Evolutionary conservation across 2,888 invertebrate genomes (phyloP).

Genomic region (Creontiades dilutus): DNA sequence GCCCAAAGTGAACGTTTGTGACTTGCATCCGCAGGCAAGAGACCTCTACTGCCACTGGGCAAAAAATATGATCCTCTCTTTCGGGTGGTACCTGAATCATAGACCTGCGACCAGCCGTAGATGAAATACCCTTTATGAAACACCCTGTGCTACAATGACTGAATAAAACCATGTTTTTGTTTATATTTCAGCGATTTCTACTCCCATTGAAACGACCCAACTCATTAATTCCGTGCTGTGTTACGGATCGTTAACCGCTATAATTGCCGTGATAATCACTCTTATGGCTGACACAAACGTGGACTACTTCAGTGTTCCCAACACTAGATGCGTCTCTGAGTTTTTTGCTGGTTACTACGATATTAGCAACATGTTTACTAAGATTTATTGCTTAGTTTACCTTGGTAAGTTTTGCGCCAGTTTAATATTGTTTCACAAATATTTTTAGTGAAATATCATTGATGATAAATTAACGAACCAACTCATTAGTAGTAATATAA

Average conservation of each 20-base stretch:
- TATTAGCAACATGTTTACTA: background rate
- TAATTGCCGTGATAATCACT: background rate
- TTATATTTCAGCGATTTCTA: background rate
- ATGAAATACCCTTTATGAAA: too few species aligned
- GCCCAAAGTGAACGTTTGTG: too few species aligned
- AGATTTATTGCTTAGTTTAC: background rate
- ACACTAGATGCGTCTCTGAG: background rate
- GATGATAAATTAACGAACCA: too few species aligned
- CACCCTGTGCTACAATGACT: background rate
- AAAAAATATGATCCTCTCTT: too few species aligned
- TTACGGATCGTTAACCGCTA: background rate
- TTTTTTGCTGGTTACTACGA: slow-evolving; percentile 34
- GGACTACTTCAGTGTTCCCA: background rate
- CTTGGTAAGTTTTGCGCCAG: background rate
- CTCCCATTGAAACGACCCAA: background rate
- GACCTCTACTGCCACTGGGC: too few species aligned
- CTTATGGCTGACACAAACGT: background rate
- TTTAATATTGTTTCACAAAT: too few species aligned
- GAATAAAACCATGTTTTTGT: background rate
- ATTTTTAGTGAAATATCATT: too few species aligned
- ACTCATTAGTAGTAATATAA: too few species aligned
- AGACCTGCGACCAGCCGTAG: too few species aligned
- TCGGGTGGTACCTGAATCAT: too few species aligned
- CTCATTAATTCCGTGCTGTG: background rate
- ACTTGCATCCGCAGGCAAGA: too few species aligned